These are phyloP conservation scores for Herpailurus yagouaroundi DNA, from an alignment of 2,113 vertebrate species.

Conservation along the genomic window DNA sequence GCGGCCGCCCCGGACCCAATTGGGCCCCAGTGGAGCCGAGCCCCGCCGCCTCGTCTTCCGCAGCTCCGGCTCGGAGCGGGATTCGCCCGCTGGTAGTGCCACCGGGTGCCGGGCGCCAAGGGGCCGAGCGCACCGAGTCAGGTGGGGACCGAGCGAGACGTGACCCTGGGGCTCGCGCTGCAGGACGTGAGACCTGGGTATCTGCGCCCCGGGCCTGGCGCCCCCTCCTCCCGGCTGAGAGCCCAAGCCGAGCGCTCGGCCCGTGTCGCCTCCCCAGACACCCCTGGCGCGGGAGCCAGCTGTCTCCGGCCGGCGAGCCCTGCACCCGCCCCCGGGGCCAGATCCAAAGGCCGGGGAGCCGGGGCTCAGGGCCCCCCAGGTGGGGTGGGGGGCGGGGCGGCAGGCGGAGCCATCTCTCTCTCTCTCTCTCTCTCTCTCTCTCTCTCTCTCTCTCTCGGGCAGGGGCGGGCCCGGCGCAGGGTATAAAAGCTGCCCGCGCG, in stretches of 20 bases:
- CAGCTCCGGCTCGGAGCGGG: not conserved
- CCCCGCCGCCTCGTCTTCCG: not conserved
- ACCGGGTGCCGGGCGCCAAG: not conserved
- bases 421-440: not conserved
- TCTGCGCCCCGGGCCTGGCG: not conserved
- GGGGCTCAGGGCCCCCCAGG: conserved; percentile 48
- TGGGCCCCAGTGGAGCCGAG: not conserved
- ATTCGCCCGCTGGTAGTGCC: not conserved
- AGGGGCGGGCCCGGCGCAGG: conserved; percentile 11
- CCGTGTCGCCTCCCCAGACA: not conserved
- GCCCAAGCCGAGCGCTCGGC: not conserved
- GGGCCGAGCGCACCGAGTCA: not conserved
- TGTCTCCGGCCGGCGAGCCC: not conserved
- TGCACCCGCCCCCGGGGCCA: not conserved
- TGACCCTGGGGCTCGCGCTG: not conserved
- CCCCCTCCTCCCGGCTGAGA: not conserved
- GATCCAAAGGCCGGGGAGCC: not conserved
- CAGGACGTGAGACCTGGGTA: not conserved
- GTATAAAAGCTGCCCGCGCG: conserved; percentile 65
- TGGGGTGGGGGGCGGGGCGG: conserved; percentile 55
- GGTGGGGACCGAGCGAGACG: not conserved
- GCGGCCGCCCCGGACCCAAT: not conserved
- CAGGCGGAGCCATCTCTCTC: conserved; percentile 39
- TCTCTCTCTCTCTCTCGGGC: not conserved
- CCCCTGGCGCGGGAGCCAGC: not conserved